Base-by-base conservation (phyloP, 2,888 invertebrate species). In the Thecocarcelia acutangulata region DNA sequence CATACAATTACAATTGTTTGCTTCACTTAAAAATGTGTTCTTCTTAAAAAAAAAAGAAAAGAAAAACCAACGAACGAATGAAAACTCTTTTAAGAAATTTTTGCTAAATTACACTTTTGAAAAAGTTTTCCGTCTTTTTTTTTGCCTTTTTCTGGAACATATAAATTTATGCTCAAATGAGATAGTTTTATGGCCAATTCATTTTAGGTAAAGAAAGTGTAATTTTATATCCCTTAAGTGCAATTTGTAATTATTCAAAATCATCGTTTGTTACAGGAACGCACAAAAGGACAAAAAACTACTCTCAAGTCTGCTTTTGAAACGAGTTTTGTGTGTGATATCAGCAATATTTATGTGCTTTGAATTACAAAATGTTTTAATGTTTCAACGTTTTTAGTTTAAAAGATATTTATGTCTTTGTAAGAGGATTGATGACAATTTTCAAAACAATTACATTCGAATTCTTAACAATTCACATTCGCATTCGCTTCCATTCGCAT, bases 241-340 rank as follows among this genome's bases (percentile, higher is more conserved):
- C 87, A 83, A 76, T 83, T 85, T 84, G 88, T 87, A 89, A 89
- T 89, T 89, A 88, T 88, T 89, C 88, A 89, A 87, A 82, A 82
- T 78, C 72, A 68, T 77, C 87, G 87, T 86, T 86, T 85, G 59
- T 5, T 69, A 56, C 44, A 40, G 21, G 21, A 21, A 52, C 12
- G 33, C 33, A 33, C 33, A 33, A 5, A 33, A 5, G 9, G 1
- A 24, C 6, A 46, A 19, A 5, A 5, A 56, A 33, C 9, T 33
- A 44, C 44, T 4, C 56, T 63, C 9, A 19, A 69, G 33, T 42
- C 64, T 50, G 21, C 13, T 15, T 48, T 33, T n/a, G 48, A 58
- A 48, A 54, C 42, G 52, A 68, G 8, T 33, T 33, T 8, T 56
- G 28, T 54, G 13, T 52, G 40, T 8, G 66, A 40, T 17, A 19